Evolutionary conservation across 2,797 vertebrate genomes (phyloP), one percentile per base, ranked within the genome.

Genomic region (Hylomyscus alleni): DNA sequence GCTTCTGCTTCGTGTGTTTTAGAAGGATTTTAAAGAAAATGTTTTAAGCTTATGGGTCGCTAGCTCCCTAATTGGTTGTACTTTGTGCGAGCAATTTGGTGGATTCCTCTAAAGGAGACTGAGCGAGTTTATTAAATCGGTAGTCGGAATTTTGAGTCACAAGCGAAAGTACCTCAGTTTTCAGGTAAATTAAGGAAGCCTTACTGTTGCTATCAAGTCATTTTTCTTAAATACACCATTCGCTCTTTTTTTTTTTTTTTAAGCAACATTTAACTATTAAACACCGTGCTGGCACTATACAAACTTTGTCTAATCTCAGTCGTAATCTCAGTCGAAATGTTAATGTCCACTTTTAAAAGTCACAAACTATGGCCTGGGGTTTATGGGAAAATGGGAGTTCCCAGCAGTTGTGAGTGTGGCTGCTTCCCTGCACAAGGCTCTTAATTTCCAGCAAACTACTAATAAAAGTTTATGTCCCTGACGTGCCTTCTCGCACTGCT

Each of bases 231-330:
- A 12, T 65, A 69, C 3, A 77, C 29, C 50, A 54, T 13, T 60
- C 4, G 44, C 10, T 83, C 72, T 93, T 13, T 52, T 52, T 52
- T 13, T 52, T 52, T 52, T 52, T 14, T 52, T 52, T 52, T 86
- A 84, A 67, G 56, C 19, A 92, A 13, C 50, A 83, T 95, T 73
- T 81, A 15, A 69, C 22, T 40, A 1, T 75, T 77, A 92, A 31
- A 31, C 60, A 82, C 29, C 54, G 6, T 34, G 20, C 14, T 89
- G 50, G 11, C 73, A 72, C 50, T 83, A 2, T 86, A 37, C 17
- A 88, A 73, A 52, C 10, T 88, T 90, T 93, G 34, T 75, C 19
- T 85, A 73, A 78, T 91, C 54, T 96, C 37, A 87, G 20, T 82
- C 86, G 47, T 92, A 69, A 69, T 69, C 37, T 92, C 58, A 88